Evolutionary conservation across 2,113 vertebrate genomes (phyloP), one percentile per base, ranked within the genome.

Genomic region (Cavia porcellus): DNA sequence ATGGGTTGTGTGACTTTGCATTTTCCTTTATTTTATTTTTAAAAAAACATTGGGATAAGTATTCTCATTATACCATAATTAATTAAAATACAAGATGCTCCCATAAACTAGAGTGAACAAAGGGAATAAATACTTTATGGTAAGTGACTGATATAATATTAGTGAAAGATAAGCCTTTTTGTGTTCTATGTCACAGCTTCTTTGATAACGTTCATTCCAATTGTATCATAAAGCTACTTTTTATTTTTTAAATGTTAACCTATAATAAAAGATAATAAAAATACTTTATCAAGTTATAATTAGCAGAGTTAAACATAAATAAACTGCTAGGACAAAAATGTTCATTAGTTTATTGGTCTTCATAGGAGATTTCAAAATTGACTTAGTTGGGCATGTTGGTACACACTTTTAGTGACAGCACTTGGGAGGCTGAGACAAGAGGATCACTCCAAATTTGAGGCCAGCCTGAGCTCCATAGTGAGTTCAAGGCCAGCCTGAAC

Each of bases 51-150:
- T 35, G 86, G 10, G 3, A 4, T 74, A 89, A 38, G 19, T 85
- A 92, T 83, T 93, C 19, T 75, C 50, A 70, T 22, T 85, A 86
- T 9, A 72, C 6, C 42, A 75, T n/a, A 38, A 85, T 80, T n/a
- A 38, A 85, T 80, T 92, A 92, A 96, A 94, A 90, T 90, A 50
- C 20, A 89, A 52, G 50, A 84, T 84, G n/a, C 35, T 77, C 28
- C 61, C 35, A 85, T 55, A 5, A 57, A 3, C 72, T 89, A 42
- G n/a, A 50, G 45, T 5, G 61, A 12, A 92, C 45, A 85, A 80
- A 80, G 45, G 24, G 89, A 91, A 91, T 91, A 59, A 90, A 66
- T 66, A 35, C 64, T 52, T 86, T 35, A 10, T 2, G 28, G 61
- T 89, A 79, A 94, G 45, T 72, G 28, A 79, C 24, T n/a, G 59